Base-by-base conservation (phyloP, 2,113 vertebrate genomes). In the Cairina moschata region DNA sequence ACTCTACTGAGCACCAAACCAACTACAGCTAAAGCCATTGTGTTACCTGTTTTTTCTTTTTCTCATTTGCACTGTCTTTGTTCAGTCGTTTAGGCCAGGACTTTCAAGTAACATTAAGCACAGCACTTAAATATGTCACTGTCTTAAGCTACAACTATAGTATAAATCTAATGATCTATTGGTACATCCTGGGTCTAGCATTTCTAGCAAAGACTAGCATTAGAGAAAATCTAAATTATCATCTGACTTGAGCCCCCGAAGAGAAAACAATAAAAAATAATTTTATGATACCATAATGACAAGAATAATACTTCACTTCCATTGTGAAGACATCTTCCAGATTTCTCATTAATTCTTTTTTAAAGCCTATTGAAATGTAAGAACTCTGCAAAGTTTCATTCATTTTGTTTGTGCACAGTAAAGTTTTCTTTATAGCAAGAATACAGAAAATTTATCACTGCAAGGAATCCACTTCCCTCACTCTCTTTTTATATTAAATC, bases 221-320 rank as follows among this genome's bases (percentile, higher is more conserved):
- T 72, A 88, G 34, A 94, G 72, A 91, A 91, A 95, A 96, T 69
- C 80, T 96, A 94, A 96, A 90, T 96, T 94, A 95, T 96, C 90
- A 90, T 91, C 90, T 96, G 58, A 79, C 88, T 93, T 86, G 80
- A 91, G 86, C 58, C 25, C 52, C 73, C 68, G 86, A 88, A 86
- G 84, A 94, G 82, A 96, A 95, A 94, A 96, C 80, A 95, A 91
- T 93, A 96, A 94, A 96, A 95, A 96, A 95, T 66, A 95, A 92
- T 92, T 88, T 95, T 92, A 95, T 82, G 92, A 95, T 91, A 60
- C 80, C 73, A 58, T 92, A 93, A 96, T 84, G 95, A 94, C 91
- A 95, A 92, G 86, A 94, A 71, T 92, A 94, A 83, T 93, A 91
- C 73, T 93, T 80, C 56, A 88, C 16, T 88, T 96, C 94, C 86